These are phyloP conservation scores for Eudemis profundana DNA, from an alignment of 2,888 invertebrate species.

Conservation along the genomic window DNA sequence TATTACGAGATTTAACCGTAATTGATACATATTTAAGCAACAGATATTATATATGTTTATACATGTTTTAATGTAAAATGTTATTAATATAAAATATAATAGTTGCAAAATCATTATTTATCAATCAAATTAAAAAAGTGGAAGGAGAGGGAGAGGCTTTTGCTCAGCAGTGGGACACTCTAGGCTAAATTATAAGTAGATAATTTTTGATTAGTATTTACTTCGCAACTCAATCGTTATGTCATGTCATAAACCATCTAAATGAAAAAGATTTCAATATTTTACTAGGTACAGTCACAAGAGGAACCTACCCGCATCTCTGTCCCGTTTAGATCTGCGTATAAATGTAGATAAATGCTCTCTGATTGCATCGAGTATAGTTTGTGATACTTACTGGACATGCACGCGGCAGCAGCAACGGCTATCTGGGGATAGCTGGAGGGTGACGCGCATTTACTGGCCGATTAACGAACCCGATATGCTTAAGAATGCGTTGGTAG, in stretches of 20 bases:
- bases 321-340: conserved; percentile 17
- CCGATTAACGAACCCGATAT: not conserved
- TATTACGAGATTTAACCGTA: too few species aligned
- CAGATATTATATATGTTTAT: too few species aligned
- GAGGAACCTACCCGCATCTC: conserved; percentile 11
- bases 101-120: too few species aligned
- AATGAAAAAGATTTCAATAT: too few species aligned
- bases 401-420: not conserved
- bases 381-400: conserved; percentile 27
- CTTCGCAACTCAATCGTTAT: too few species aligned
- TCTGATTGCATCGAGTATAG: conserved; percentile 24
- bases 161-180: too few species aligned
- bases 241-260: too few species aligned
- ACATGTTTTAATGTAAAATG: not conserved
- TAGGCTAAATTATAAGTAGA: too few species aligned
- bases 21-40: too few species aligned
- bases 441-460: not conserved
- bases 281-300: conserved; percentile 7
- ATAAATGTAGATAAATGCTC: conserved; percentile 25
- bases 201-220: too few species aligned
- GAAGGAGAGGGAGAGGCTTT: too few species aligned
- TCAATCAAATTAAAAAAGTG: too few species aligned
- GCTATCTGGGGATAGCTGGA: not conserved
- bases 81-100: not conserved
- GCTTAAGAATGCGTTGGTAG: not conserved